Conservation (phyloP, 2,797 vertebrate species). For the Acanthurus leucopareius region DNA sequence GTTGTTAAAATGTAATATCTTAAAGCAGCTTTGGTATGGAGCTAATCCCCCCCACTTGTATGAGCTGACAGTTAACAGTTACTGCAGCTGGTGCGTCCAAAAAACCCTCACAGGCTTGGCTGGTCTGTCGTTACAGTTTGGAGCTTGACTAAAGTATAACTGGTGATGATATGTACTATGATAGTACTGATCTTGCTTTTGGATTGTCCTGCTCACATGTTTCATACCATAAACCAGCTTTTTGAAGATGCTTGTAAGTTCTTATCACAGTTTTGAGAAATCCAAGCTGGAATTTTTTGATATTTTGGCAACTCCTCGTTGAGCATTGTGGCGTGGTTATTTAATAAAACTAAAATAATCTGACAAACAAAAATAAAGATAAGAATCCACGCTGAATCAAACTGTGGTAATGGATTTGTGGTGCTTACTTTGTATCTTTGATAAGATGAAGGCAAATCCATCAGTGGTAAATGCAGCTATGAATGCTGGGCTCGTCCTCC, state of each 20-base stretch:
- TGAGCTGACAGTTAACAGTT: constrained; percentile 39
- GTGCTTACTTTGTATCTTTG: too few species aligned
- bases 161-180: background rate
- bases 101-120: background rate
- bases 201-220: background rate
- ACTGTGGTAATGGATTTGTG: too few species aligned
- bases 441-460: background rate
- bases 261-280: background rate
- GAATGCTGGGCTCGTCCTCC: background rate
- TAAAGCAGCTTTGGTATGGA: constrained; percentile 49
- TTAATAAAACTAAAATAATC: background rate
- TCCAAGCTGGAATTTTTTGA: background rate
- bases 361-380: background rate
- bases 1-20: constrained; percentile 59
- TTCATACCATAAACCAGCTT: background rate
- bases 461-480: background rate
- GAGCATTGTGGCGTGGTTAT: background rate
- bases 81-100: constrained; percentile 29
- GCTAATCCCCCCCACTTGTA: constrained; percentile 37
- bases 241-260: background rate
- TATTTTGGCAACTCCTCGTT: background rate
- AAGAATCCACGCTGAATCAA: too few species aligned
- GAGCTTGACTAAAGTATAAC: constrained; percentile 6
- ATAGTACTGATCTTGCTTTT: background rate
- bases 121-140: background rate